Evolutionary conservation across 2,113 vertebrate genomes (phyloP).

Genomic region (Emydocephalus ijimae): DNA sequence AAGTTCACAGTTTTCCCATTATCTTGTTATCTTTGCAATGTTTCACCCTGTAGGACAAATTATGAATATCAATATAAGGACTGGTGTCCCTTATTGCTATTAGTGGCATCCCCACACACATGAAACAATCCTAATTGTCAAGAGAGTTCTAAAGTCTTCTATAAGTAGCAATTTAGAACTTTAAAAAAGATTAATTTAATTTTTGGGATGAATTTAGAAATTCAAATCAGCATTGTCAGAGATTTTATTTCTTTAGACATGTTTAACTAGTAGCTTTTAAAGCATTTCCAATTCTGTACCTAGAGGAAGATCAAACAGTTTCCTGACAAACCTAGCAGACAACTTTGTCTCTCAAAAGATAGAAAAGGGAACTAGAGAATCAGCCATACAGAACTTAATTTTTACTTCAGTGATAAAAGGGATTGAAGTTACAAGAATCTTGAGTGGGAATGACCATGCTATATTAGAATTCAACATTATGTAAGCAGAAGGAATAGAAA

Average conservation of each 20-base stretch:
- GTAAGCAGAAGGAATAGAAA: not conserved
- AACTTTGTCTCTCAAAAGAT: not conserved
- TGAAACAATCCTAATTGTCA: not conserved
- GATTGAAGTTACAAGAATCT: not conserved
- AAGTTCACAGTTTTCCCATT: not conserved
- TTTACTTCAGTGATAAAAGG: not conserved
- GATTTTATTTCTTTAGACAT: not conserved
- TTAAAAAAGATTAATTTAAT: not conserved
- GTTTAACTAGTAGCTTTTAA: not conserved
- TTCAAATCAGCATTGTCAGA: not conserved
- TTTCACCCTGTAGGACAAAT: not conserved
- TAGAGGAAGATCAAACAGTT: not conserved
- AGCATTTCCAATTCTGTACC: not conserved
- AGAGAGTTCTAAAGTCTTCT: not conserved
- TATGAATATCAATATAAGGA: not conserved
- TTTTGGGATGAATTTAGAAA: not conserved
- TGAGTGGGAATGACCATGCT: not conserved
- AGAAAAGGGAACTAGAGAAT: not conserved
- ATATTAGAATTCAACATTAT: not conserved
- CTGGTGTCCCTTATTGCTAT: not conserved
- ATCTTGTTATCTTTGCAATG: not conserved
- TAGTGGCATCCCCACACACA: not conserved
- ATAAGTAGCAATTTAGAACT: not conserved
- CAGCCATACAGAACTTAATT: not conserved
- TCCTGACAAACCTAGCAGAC: not conserved